Evolutionary conservation across 2,797 vertebrate genomes (phyloP).

Genomic region (Synaphobranchus kaupii): DNA sequence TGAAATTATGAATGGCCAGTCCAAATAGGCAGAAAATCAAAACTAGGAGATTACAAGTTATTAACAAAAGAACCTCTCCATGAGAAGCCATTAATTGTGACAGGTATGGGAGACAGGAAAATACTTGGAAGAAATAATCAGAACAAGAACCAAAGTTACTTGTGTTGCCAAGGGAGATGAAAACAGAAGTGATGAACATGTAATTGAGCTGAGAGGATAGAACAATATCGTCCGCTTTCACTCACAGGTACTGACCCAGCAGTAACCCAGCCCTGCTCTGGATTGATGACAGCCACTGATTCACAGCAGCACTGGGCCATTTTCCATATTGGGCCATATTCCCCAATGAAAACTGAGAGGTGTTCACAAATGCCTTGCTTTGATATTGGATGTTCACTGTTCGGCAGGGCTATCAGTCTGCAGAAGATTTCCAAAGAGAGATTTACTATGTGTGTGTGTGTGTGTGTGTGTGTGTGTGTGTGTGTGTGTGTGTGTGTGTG

Average conservation of each 20-base stretch:
- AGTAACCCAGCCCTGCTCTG: not conserved
- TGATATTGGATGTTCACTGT: conserved; percentile 14
- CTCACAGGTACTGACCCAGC: not conserved
- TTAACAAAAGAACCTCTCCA: no score
- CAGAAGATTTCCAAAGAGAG: conserved; percentile 10
- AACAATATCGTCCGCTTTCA: not conserved
- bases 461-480: no score
- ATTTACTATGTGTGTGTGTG: conserved; percentile 16
- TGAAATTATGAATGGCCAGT: no score
- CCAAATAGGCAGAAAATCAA: no score
- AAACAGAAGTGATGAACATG: not conserved
- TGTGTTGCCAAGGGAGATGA: not conserved
- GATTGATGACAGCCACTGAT: not conserved
- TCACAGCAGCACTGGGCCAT: not conserved
- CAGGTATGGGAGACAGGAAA: not conserved
- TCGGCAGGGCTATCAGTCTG: conserved; percentile 2
- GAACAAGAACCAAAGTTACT: not conserved
- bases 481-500: no score
- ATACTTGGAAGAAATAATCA: not conserved
- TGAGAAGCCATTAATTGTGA: no score
- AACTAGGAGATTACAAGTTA: no score
- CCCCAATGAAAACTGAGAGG: conserved; percentile 9
- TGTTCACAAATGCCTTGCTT: not conserved
- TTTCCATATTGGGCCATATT: not conserved
- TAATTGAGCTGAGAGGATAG: not conserved